A percentile compares a stretch with the other conserved stretches of the same genome.
These are phyloP conservation scores for Euclidia mi DNA, from an alignment of 2,888 invertebrate genomes.

Conservation along the genomic window DNA sequence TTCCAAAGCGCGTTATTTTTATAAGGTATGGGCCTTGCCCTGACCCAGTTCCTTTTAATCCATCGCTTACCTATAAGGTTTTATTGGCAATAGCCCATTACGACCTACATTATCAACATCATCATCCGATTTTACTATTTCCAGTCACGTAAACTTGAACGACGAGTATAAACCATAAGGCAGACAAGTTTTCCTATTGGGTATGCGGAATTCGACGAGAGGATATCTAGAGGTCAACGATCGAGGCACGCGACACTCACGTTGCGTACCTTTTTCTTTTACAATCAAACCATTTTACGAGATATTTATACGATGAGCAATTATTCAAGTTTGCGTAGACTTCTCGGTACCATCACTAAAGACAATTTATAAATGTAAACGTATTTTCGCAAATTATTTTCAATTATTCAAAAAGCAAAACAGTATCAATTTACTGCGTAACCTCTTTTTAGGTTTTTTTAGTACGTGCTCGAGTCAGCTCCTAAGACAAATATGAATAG, in stretches of 20 bases:
- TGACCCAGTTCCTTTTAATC: conserved; percentile 89
- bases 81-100: conserved; percentile 89
- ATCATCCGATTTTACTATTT: conserved; percentile 90
- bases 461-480: conserved; percentile 73
- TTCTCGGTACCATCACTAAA: conserved; percentile 17
- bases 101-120: conserved; percentile 90
- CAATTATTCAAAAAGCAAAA: conserved; percentile 41
- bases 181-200: conserved; percentile 63
- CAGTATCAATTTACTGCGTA: conserved; percentile 35
- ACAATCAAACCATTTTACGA: conserved; percentile 47
- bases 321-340: conserved; percentile 29
- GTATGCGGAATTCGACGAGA: conserved; percentile 62
- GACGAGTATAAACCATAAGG: conserved; percentile 86
- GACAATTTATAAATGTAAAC: conserved; percentile 21
- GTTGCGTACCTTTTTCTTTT: conserved; percentile 50
- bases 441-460: conserved; percentile 56
- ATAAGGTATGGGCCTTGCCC: conserved; percentile 84
- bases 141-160: conserved; percentile 89
- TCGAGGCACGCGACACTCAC: conserved; percentile 54
- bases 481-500: conserved; percentile 89
- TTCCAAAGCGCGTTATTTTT: conserved; percentile 80
- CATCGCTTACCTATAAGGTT: conserved; percentile 90
- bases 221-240: conserved; percentile 53
- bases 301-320: conserved; percentile 30
- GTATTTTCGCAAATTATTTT: conserved; percentile 25